A percentile compares a stretch with the other conserved stretches of the same genome.
phyloP scores from a whole-genome alignment of 2,797 vertebrate species.

The Sebastes nivosus region DNA sequence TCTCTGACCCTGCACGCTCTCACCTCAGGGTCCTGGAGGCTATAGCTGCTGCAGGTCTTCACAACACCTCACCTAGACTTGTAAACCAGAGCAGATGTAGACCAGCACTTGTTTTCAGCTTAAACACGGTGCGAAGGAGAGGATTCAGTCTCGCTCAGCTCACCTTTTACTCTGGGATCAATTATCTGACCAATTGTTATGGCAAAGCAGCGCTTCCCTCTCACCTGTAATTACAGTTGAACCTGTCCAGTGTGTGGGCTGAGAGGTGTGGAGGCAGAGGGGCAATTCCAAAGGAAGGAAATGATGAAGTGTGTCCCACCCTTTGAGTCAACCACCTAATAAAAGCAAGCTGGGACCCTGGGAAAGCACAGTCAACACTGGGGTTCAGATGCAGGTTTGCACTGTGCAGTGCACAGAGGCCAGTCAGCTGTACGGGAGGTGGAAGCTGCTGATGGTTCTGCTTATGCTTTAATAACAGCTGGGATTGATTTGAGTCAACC shows the following conservation, averaged over 20 bases:
- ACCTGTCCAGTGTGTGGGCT: slow-evolving; percentile 38
- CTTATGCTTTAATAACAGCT: neutral
- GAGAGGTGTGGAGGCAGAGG: slow-evolving; percentile 24
- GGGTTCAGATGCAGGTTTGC: slow-evolving; percentile 41
- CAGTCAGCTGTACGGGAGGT: slow-evolving; percentile 16
- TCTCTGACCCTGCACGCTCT: slow-evolving; percentile 60
- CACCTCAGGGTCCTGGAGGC: slow-evolving; percentile 64
- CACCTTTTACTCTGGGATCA: slow-evolving; percentile 36
- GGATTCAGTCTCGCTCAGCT: slow-evolving; percentile 25
- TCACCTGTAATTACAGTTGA: slow-evolving; percentile 59
- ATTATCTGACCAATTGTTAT: slow-evolving; percentile 42
- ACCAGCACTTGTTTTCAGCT: slow-evolving; percentile 42
- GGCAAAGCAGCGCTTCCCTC: slow-evolving; percentile 24
- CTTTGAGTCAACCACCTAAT: slow-evolving; percentile 64
- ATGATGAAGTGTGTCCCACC: slow-evolving; percentile 61
- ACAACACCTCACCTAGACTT: slow-evolving; percentile 51
- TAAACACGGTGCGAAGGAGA: slow-evolving; percentile 3
- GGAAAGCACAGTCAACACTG: slow-evolving; percentile 63
- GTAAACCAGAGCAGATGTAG: slow-evolving; percentile 53
- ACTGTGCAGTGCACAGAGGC: neutral
- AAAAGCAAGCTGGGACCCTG: slow-evolving; percentile 63
- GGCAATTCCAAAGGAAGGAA: slow-evolving; percentile 55
- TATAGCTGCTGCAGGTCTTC: slow-evolving; percentile 38
- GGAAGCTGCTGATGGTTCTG: neutral
- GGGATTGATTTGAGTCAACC: neutral